Evolutionary conservation across 2,888 invertebrate species (phyloP).

Genomic region (Bombylius major): DNA sequence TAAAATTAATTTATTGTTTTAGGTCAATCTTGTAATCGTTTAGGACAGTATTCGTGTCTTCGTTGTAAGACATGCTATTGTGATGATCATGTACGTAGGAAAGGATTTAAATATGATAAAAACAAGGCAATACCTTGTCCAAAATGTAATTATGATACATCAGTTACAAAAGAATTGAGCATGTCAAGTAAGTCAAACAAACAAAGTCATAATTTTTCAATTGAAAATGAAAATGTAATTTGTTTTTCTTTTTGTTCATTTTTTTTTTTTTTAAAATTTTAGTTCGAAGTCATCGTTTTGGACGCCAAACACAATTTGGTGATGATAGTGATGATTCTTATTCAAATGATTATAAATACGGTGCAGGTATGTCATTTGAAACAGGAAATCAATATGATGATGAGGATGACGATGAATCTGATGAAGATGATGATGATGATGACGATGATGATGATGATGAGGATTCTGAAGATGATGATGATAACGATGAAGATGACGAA

Average conservation of each 20-base stretch:
- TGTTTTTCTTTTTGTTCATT: neutral
- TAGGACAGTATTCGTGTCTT: constrained; percentile 90
- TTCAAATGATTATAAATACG: constrained; percentile 20
- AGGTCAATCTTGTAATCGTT: constrained; percentile 75
- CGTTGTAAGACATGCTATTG: constrained; percentile 94
- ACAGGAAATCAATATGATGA: constrained; percentile 24
- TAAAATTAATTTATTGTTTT: neutral
- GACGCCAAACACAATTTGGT: constrained; percentile 60
- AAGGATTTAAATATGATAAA: constrained; percentile 78
- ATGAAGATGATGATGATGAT: constrained; percentile 38
- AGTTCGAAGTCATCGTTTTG: constrained; percentile 81
- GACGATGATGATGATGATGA: constrained; percentile 39
- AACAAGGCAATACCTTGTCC: constrained; percentile 82
- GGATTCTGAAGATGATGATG: constrained; percentile 28
- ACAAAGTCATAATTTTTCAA: too few relatives aligned
- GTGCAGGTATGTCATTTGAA: constrained; percentile 4
- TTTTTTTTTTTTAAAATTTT: constrained; percentile 17
- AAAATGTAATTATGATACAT: constrained; percentile 86
- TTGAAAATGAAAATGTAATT: neutral
- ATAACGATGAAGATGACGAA: constrained; percentile 31
- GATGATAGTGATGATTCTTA: constrained; percentile 44
- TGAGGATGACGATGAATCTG: constrained; percentile 39
- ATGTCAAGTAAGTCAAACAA: constrained; percentile 67
- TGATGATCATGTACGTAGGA: constrained; percentile 88
- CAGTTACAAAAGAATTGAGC: constrained; percentile 84